Base-by-base conservation (phyloP, 1,140 invertebrate species). In the Olivierus martensii region DNA sequence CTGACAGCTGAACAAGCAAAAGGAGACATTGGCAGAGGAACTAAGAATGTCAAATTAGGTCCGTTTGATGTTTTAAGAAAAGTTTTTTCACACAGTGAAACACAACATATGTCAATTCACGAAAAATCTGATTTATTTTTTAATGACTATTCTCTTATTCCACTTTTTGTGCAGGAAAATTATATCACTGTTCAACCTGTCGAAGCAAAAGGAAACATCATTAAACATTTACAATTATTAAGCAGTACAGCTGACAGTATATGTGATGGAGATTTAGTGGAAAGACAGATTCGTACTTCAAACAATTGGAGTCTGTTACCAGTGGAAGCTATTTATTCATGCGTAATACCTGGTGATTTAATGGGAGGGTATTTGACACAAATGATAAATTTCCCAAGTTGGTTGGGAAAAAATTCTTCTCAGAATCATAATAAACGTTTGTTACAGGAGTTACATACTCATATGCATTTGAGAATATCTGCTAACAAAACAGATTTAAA, bases 81-180 rank as follows among this genome's bases (percentile, higher is more conserved):
- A 68, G 86, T 97, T 2, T 97, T 98, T 67, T 81, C 79, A 22
- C 74, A 79, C 18, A 65, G 63, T 18, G 77, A 83, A 37, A 84
- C 91, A 50, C 83, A 90, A 61, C 75, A 70, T 1, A 94, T 92
- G 86, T 78, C 70, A 14, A 71, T 92, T 2, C 71, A 80, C 60
- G 87, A 97, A 61, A 95, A 92, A 70, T 82, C 79, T 44, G 83
- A 87, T 51, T 49, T 99, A 39, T 99, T 98, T 71, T 99, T 99
- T 71, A 81, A 90, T 59, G 96, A 99, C 73, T 99, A 99, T 70
- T 91, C 79, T 63, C 77, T 99, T 53, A 82, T 81, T 4, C 87
- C 93, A 9, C 73, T 99, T 17, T 99, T 99, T 72, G 88, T 99
- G 0, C 91, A 98, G 66, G 94, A 99, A 67, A 99, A 99, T 73